Evolutionary conservation across 2,888 invertebrate species (phyloP).

Genomic region (Xestoiulus laeticollis): DNA sequence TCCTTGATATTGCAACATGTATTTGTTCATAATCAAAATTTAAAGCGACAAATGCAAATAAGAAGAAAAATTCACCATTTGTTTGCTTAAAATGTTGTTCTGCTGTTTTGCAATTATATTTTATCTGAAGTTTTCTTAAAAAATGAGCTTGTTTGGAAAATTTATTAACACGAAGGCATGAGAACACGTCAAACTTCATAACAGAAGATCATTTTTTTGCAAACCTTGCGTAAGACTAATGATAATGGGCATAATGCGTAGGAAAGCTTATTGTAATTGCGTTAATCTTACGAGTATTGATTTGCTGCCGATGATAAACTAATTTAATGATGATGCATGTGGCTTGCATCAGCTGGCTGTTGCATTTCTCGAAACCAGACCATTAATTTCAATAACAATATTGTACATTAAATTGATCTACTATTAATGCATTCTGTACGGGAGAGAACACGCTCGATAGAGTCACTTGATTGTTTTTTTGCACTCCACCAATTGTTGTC

Average conservation of each 20-base stretch:
- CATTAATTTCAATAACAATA: constrained; percentile 41
- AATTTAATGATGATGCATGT: constrained; percentile 27
- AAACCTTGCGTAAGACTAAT: background rate
- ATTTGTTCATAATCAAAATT: too few relatives aligned
- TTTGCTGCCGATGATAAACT: constrained; percentile 24
- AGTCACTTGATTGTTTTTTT: constrained; percentile 38
- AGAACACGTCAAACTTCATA: background rate
- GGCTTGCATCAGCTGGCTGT: constrained; percentile 17
- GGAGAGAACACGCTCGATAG: constrained; percentile 29
- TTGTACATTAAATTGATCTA: constrained; percentile 30
- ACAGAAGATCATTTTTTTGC: background rate
- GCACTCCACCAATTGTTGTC: constrained; percentile 27
- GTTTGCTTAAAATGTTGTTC: too few relatives aligned
- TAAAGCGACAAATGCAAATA: too few relatives aligned
- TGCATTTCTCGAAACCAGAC: constrained; percentile 36
- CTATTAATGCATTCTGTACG: constrained; percentile 30
- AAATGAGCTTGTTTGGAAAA: too few relatives aligned
- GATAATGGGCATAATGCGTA: background rate
- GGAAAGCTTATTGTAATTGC: constrained; percentile 10
- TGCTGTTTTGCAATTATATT: too few relatives aligned
- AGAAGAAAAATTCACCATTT: too few relatives aligned
- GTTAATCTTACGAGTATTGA: constrained; percentile 16
- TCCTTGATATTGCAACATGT: too few relatives aligned
- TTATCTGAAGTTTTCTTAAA: too few relatives aligned
- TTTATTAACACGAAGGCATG: too few relatives aligned